Evolutionary conservation across 2,888 invertebrate genomes (phyloP).

Genomic region (Cantharis lateralis): DNA sequence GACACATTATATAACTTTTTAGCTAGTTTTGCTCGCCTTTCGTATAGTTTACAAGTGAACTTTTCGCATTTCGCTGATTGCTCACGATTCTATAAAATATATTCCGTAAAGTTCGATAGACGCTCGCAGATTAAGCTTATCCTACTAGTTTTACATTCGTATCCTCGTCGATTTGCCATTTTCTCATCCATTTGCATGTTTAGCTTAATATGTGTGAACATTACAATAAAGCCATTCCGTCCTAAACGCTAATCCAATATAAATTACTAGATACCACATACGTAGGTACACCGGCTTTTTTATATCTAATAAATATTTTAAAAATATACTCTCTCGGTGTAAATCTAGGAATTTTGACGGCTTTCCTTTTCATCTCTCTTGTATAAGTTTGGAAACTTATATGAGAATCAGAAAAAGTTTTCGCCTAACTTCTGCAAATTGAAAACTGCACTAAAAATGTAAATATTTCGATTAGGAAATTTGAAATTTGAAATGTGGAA

Average conservation of each 20-base stretch:
- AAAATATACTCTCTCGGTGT: background rate
- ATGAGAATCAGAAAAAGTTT: slow-evolving; percentile 2
- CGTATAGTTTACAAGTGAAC: slow-evolving; percentile 26
- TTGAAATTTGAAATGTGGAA: background rate
- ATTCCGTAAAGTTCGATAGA: slow-evolving; percentile 29
- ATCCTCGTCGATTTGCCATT: slow-evolving; percentile 2
- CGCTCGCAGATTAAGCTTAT: slow-evolving; percentile 26
- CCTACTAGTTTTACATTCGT: slow-evolving; percentile 28
- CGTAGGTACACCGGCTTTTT: background rate
- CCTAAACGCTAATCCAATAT: background rate
- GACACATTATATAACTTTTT: slow-evolving; percentile 9
- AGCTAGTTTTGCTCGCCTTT: slow-evolving; percentile 11
- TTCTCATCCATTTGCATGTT: background rate
- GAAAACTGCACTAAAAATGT: slow-evolving; percentile 2
- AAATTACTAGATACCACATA: background rate
- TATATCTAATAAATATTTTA: background rate
- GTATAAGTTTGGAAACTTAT: background rate
- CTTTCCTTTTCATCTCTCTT: background rate
- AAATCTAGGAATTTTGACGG: background rate
- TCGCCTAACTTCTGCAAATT: slow-evolving; percentile 1
- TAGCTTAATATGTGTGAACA: slow-evolving; percentile 16
- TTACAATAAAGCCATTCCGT: background rate
- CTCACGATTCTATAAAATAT: slow-evolving; percentile 20
- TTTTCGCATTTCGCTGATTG: slow-evolving; percentile 27
- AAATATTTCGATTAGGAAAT: slow-evolving; percentile 1